Conservation (phyloP, 2,797 vertebrate genomes). For the Gorsachius magnificus region DNA sequence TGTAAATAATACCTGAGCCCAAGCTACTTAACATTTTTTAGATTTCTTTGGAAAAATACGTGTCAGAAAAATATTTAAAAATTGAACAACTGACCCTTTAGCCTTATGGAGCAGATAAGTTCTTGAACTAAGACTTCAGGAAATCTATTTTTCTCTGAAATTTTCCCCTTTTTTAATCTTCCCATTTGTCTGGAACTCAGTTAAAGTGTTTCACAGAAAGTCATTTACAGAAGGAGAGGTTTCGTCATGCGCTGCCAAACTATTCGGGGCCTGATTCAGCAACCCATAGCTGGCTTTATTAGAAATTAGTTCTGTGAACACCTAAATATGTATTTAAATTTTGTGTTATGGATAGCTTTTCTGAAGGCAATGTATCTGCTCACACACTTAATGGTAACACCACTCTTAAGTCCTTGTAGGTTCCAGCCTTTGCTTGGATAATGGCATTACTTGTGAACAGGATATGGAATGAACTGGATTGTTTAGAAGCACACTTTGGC, state of each 20-base stretch:
- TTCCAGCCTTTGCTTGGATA: not conserved
- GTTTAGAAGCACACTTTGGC: not conserved
- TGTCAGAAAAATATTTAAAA: not conserved
- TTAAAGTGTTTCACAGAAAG: conserved; percentile 27
- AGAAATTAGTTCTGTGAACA: not conserved
- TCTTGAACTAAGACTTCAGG: not conserved
- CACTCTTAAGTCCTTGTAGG: not conserved
- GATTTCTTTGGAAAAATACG: not conserved
- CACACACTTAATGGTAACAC: not conserved
- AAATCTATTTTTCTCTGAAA: conserved; percentile 11
- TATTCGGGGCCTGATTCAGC: not conserved
- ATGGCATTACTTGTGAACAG: not conserved
- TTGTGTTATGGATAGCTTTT: not conserved
- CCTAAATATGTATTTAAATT: not conserved
- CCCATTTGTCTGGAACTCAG: not conserved
- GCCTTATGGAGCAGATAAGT: not conserved
- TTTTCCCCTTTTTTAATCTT: conserved; percentile 26
- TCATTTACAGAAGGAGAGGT: not conserved
- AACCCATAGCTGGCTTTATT: not conserved
- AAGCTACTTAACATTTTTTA: conserved; percentile 40
- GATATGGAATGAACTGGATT: not conserved
- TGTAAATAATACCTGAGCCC: conserved; percentile 18
- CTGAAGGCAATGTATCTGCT: not conserved
- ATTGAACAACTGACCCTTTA: not conserved
- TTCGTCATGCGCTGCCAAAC: not conserved